Evolutionary conservation across 2,797 vertebrate genomes (phyloP), one percentile per base, ranked within the genome.

Genomic region (Acanthurus lineatus): DNA sequence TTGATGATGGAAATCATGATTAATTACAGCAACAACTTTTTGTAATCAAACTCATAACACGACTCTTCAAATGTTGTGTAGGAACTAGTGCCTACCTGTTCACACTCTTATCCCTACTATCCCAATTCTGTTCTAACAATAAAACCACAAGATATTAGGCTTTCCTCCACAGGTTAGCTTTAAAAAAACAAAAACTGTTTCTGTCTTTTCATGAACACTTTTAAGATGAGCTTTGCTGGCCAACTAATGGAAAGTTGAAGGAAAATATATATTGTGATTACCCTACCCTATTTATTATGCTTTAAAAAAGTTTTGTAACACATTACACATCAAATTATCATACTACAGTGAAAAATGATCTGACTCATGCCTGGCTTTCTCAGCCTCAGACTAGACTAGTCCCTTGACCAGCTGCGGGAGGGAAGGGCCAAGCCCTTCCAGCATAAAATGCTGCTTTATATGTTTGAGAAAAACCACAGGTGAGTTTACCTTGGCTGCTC

Each of bases 401-500:
- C 12, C 22, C 22, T 48, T 19, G 40, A 38, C 6, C 32, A 7
- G 35, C 35, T 42, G 14, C 44, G 0, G 25, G 65, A 38, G 22
- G 45, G 1, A 40, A 45, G 28, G 28, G 28, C 28, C 28, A 32
- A 32, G 28, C 28, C 28, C 28, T 32, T 32, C 28, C 9, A 2
- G 28, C 19, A 6, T 67, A 0, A 66, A 62, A 28, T 9, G 48
- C 32, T 63, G 40, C 40, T 63, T 48, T 54, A 22, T 17, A 25
- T 8, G 6, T 77, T 54, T 59, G n/a, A 59, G 6, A 62, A 0
- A 0, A 49, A 19, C 5, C 44, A 17, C 1, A 65, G 57, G 40
- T 32, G 63, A 53, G 42, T 71, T 88, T 77, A 96, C 95, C 92
- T 90, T 6, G 69, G 28, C 17, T 81, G 52, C 4, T 91, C 89